A percentile compares a stretch with the other conserved stretches of the same genome.
phyloP scores from a whole-genome alignment of 2,888 invertebrate genomes.

The Polia nebulosa region DNA sequence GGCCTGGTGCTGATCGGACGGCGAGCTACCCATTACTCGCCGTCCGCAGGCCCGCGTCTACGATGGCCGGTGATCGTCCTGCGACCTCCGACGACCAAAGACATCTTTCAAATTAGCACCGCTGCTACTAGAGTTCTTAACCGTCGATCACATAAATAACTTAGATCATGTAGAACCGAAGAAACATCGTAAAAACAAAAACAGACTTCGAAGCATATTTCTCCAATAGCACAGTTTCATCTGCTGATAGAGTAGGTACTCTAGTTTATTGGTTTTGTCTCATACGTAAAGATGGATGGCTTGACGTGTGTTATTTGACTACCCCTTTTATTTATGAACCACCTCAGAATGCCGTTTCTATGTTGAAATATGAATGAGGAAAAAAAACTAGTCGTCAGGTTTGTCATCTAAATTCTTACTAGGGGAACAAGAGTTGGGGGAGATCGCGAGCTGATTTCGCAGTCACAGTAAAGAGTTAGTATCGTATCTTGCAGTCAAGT shows the following conservation, averaged over 20 bases:
- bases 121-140: background rate
- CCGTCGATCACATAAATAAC: conserved; percentile 4
- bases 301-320: conserved; percentile 59
- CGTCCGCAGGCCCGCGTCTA: too few relatives aligned
- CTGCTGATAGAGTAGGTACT: conserved; percentile 59
- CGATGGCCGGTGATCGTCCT: too few relatives aligned
- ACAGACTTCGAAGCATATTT: conserved; percentile 32
- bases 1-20: too few relatives aligned
- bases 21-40: too few relatives aligned
- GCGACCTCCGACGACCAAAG: too few relatives aligned
- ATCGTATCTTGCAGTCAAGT: background rate
- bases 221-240: conserved; percentile 42
- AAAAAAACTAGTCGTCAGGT: conserved; percentile 8
- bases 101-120: too few relatives aligned
- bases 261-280: conserved; percentile 64
- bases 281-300: conserved; percentile 52
- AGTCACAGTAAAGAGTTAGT: background rate
- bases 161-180: conserved; percentile 10
- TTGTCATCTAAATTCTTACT: conserved; percentile 21
- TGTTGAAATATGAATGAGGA: conserved; percentile 28
- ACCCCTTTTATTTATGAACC: conserved; percentile 56
- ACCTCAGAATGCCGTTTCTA: conserved; percentile 26
- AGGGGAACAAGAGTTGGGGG: background rate
- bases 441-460: background rate
- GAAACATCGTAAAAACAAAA: conserved; percentile 9